Base-by-base conservation (phyloP, 92 coral and sea anemone species). In the Siderastrea siderea region DNA sequence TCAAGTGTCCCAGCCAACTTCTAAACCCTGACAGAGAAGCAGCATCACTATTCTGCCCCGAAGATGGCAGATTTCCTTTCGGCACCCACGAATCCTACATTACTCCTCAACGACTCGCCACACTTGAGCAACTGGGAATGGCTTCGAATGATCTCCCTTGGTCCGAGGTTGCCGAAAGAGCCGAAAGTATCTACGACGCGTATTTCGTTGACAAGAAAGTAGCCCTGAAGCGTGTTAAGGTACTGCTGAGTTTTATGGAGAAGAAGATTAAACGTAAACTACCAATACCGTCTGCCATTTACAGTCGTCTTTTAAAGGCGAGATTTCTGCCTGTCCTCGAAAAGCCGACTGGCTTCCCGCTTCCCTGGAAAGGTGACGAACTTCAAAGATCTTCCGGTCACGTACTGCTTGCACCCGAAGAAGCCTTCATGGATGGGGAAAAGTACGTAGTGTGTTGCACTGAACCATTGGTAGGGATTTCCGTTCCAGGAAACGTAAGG, bases 141-240 rank as follows among this genome's bases (percentile, higher is more conserved):
- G 77, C 49, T 4, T 82, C 78, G 14, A 89, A 92, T 75, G 81
- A 83, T 26, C 88, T 93, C 48, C 80, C 84, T 6, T 96, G 96
- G 98, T 48, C 88, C 6, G 95, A 94, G 53, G 75, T 96, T 1
- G 47, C 87, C 8, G 98, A 90, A 54, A 90, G 96, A 71, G 94
- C 96, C 3, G 83, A 60, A 58, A 91, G 95, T 14, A 93, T 96
- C 14, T 78, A 81, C 26, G 14, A 7, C 19, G 68, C 88, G 64
- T 65, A 59, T 46, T 5, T 26, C 4, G 70, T 13, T 4, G 86
- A 88, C 51, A 68, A 81, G 8, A 14, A 88, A 38, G 50, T 52
- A 47, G 86, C 96, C 17, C 55, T 93, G 1, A 5, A 46, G 45
- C 82, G 96, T 7, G 82, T 72, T 10, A 73, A 47, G 80, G 83